Evolutionary conservation across 1,140 invertebrate species (phyloP).

Genomic region (Belonocnema kinseyi): DNA sequence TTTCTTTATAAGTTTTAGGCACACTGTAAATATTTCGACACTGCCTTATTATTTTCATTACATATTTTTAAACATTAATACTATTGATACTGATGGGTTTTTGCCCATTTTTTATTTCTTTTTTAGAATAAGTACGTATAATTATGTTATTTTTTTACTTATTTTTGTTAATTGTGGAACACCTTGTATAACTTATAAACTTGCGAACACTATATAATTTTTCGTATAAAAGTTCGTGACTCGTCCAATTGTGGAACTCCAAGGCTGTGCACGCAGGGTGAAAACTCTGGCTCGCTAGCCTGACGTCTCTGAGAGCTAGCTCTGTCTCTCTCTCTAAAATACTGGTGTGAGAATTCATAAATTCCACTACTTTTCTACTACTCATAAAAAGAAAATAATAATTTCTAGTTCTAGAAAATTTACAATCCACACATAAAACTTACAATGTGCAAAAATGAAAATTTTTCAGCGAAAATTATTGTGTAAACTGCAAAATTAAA

Average conservation of each 20-base stretch:
- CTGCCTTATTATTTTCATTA: no score
- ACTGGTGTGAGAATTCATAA: slow-evolving; percentile 17
- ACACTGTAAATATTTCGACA: no score
- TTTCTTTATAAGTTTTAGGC: no score
- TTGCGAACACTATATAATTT: slow-evolving; percentile 11
- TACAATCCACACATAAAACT: no score
- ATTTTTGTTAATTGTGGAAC: not conserved
- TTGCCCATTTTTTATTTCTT: no score
- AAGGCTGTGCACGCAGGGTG: slow-evolving; percentile 22
- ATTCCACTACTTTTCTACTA: not conserved
- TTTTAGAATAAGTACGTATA: no score
- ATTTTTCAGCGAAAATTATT: no score
- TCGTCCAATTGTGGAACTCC: slow-evolving; percentile 27
- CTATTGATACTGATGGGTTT: no score
- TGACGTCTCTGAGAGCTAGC: slow-evolving; percentile 20
- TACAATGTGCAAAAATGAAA: no score
- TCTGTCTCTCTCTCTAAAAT: not conserved
- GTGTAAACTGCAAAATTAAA: no score
- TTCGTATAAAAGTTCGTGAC: slow-evolving; percentile 28
- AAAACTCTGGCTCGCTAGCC: slow-evolving; percentile 32
- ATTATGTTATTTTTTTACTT: not conserved
- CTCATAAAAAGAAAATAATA: not conserved
- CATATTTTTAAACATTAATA: no score
- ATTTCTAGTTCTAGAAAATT: no score
- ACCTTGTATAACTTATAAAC: slow-evolving; percentile 21